A percentile compares a stretch with the other conserved stretches of the same genome.
These are phyloP conservation scores for Noctua fimbriata DNA, from an alignment of 2,888 invertebrate genomes.

Conservation along the genomic window DNA sequence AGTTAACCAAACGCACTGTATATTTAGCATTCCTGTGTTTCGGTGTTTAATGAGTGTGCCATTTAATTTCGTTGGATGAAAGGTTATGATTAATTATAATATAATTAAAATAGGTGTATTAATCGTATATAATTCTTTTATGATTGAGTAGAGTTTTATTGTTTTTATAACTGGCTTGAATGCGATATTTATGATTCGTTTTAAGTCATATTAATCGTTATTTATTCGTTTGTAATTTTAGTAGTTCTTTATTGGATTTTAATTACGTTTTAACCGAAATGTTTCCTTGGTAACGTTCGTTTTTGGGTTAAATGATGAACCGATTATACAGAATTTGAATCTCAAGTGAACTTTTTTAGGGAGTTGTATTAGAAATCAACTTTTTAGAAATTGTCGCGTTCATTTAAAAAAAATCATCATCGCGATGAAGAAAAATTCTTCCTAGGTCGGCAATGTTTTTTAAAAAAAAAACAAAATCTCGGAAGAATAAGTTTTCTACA, in stretches of 20 bases:
- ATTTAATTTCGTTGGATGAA: constrained; percentile 65
- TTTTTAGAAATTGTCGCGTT: neutral
- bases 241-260: constrained; percentile 32
- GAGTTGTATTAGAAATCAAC: neutral
- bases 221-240: constrained; percentile 43
- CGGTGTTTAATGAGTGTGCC: constrained; percentile 75
- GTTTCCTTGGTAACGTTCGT: constrained; percentile 25
- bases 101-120: neutral
- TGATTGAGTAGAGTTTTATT: constrained; percentile 18
- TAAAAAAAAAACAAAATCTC: too few species aligned
- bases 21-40: constrained; percentile 66
- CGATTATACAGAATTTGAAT: constrained; percentile 18
- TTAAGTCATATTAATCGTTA: constrained; percentile 45
- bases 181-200: constrained; percentile 43
- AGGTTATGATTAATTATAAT: constrained; percentile 29
- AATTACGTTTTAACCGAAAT: constrained; percentile 19
- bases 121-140: constrained; percentile 6
- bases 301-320: constrained; percentile 17
- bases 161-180: constrained; percentile 15
- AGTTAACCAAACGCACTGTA: constrained; percentile 3
- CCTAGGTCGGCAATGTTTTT: too few species aligned
- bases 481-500: neutral
- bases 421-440: too few species aligned
- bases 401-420: neutral
- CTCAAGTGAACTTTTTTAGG: constrained; percentile 15